A percentile compares a stretch with the other conserved stretches of the same genome.
These are phyloP conservation scores for Oikopleura vanhoeffeni DNA, from an alignment of 23 tunicate species.

Conservation along the genomic window DNA sequence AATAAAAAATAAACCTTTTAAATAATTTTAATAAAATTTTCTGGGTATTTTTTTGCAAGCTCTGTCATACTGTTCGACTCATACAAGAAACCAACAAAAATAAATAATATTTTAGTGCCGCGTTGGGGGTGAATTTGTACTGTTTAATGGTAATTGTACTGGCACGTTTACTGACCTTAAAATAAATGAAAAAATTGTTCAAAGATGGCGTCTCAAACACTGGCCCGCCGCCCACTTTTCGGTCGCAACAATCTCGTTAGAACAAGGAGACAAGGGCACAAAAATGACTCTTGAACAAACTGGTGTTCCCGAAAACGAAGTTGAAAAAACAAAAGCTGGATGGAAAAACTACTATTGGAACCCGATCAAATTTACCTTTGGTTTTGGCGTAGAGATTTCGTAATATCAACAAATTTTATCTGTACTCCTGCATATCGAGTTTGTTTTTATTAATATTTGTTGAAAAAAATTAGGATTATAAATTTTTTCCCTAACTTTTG, in stretches of 20 bases:
- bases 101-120: not conserved
- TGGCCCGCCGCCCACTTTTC: constrained; percentile 89
- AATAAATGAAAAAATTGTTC: constrained; percentile 27
- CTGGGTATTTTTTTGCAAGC: not conserved
- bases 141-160: not conserved
- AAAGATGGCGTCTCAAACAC: constrained; percentile 61
- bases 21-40: constrained; percentile 50
- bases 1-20: too few species aligned
- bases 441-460: too few species aligned
- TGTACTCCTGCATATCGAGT: too few species aligned
- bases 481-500: too few species aligned
- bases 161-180: constrained; percentile 41
- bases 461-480: too few species aligned
- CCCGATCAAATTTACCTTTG: constrained; percentile 75
- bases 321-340: constrained; percentile 63
- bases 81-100: not conserved
- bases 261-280: constrained; percentile 42
- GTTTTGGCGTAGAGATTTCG: constrained; percentile 54
- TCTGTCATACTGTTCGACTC: not conserved
- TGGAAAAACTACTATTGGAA: constrained; percentile 90
- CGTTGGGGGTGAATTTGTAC: not conserved
- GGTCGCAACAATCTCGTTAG: constrained; percentile 30
- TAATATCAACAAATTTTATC: too few species aligned
- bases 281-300: constrained; percentile 56
- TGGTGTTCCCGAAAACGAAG: constrained; percentile 53